Base-by-base conservation (phyloP, 2,888 invertebrate genomes). In the Pomacea canaliculata region DNA sequence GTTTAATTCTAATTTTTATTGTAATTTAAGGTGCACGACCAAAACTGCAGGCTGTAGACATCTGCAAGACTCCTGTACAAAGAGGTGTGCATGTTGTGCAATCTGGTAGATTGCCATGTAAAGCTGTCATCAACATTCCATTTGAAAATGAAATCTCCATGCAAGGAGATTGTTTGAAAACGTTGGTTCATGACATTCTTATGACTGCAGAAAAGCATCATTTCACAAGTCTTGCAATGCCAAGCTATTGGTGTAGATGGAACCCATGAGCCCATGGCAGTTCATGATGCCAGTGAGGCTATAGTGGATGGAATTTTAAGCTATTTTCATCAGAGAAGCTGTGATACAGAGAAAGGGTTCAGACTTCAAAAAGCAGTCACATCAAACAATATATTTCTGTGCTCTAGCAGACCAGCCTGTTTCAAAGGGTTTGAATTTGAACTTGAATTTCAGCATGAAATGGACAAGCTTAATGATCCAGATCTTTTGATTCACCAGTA, bases 191-290 rank as follows among this genome's bases (percentile, higher is more conserved):
- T 12, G 69, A 74, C 46, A 27, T 74, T 27, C 27, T 74, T 46
- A 23, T n/a, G 37, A 49, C 16, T 12, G 67, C 68, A 59, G 48
- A 74, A 7, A 56, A 16, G n/a, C 7, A 62, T 49, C 62, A 63
- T 46, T 62, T 74, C 37, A 27, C 60, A 48, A 74, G 69, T 62
- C 10, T 74, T 56, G 74, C 74, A 0, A 18, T 74, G n/a, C 74
- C 74, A 69, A 62, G 63, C 68, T 12, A 37, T 74, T 23, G 68
- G 74, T 7, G 62, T 74, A 59, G 69, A 74, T 69, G 51, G 62
- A 19, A 27, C 68, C 16, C 18, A 68, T 8, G 16, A 0, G 18
- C 8, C 49, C 1, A 46, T 23, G 60, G 68, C 74, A 19, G 62
- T 74, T 18, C 49, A 74, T 46, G 23, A 23, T 19, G 69, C 69